Conservation (phyloP, 2,113 vertebrate genomes). For the Brachypodius melanocephalos region DNA sequence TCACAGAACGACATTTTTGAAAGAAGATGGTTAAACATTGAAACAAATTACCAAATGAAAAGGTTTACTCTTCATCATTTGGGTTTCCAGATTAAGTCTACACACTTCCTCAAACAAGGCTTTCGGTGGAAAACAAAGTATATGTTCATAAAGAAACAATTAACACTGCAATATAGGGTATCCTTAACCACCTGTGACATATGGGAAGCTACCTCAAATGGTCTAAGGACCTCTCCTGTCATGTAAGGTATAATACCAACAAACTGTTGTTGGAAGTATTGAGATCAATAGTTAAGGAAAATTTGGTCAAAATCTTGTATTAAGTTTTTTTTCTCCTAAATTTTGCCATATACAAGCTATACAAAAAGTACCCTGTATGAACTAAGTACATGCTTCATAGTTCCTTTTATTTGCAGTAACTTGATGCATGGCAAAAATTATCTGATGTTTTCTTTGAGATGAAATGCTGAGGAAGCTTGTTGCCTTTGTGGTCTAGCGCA, state of each 20-base stretch:
- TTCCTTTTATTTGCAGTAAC: neutral
- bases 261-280: neutral
- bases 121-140: neutral
- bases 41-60: neutral
- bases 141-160: neutral
- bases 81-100: neutral
- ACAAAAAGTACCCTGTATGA: neutral
- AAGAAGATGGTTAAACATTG: neutral
- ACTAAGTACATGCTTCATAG: neutral
- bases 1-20: neutral
- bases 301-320: neutral
- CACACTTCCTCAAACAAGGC: neutral
- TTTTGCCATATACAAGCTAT: neutral
- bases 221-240: neutral
- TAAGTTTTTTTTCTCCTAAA: neutral
- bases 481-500: neutral
- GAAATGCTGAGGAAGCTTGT: neutral
- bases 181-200: neutral
- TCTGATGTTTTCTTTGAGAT: neutral
- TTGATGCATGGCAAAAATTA: neutral
- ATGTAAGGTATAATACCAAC: neutral
- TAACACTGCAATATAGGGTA: neutral
- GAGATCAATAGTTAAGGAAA: neutral
- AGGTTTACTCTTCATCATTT: neutral
- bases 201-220: neutral